Evolutionary conservation across 2,888 invertebrate genomes (phyloP), one percentile per base, ranked within the genome.

Genomic region (Agriopis leucophaearia): DNA sequence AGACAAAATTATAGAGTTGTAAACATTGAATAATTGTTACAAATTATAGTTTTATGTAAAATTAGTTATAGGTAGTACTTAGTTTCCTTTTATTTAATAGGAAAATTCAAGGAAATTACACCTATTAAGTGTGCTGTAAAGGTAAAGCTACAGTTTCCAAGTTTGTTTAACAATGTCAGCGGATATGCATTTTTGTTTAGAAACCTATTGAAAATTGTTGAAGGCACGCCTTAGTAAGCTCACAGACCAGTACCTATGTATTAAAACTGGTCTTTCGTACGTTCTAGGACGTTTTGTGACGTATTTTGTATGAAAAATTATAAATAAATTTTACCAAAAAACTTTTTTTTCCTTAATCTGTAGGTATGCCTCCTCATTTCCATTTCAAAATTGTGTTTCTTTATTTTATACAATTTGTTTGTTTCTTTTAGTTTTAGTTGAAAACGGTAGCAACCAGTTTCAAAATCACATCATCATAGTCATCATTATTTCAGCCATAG

Each of bases 101-200:
- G 13, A 50, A 50, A 27, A 50, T 35, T 52, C 44, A 27, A 58
- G 38, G 56, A 56, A n/a, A 45, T 15, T 18, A 16, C 47, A 16
- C 15, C 16, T 35, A 58, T 47, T 47, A 38, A 15, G n/a, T n/a
- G n/a, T 38, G 18, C 12, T 15, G 5, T 13, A 36, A 36, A 45
- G 45, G 9, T 8, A 15, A 51, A 18, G 59, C 50, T 8, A 16
- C 10, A 50, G 42, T 64, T 50, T 48, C 44, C 51, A 42, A 57
- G 35, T 50, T 52, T 8, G 36, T 44, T n/a, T 38, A 45, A 54
- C 45, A 54, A 18, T 62, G 38, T 60, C 15, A 54, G 38, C 56
- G 66, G 67, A 71, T 52, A 66, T 67, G 60, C 47, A 61, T 67
- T 67, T 52, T 59, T 50, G 8, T 55, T 13, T 36, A 50, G 62